Evolutionary conservation across 2,888 invertebrate genomes (phyloP).

Genomic region (Acronicta leporina): DNA sequence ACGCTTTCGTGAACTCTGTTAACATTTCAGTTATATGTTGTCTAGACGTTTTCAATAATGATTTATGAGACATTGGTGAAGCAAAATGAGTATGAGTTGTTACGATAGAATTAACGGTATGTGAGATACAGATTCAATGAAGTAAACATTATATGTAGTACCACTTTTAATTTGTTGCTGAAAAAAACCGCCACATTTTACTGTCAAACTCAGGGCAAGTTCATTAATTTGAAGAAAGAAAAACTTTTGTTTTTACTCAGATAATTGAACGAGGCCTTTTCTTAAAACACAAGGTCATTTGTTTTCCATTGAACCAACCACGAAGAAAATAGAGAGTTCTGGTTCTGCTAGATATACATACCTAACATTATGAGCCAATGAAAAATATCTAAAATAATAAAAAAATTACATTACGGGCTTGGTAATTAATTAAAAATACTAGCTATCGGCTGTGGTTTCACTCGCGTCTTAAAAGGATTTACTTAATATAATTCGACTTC

Average conservation of each 20-base stretch:
- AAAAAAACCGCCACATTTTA: conserved; percentile 43
- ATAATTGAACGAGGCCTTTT: conserved; percentile 58
- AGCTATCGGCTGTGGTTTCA: too few species aligned
- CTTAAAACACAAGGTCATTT: conserved; percentile 44
- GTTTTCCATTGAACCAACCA: conserved; percentile 38
- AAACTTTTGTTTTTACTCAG: conserved; percentile 58
- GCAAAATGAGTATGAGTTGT: conserved; percentile 3
- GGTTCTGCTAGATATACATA: conserved; percentile 5
- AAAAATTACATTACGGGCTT: too few species aligned
- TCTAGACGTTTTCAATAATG: conserved; percentile 38
- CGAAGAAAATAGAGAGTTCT: conserved; percentile 21
- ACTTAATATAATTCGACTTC: too few species aligned
- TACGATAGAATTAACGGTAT: conserved; percentile 2
- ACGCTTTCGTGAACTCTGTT: conserved; percentile 4
- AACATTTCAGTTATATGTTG: conserved; percentile 14
- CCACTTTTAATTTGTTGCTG: conserved; percentile 43
- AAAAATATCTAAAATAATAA: too few species aligned
- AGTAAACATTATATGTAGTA: conserved; percentile 33
- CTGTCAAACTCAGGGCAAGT: conserved; percentile 63
- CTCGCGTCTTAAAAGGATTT: too few species aligned
- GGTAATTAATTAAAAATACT: too few species aligned
- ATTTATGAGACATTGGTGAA: conserved; percentile 26
- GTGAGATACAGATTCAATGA: conserved; percentile 11
- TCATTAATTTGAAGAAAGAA: conserved; percentile 64
- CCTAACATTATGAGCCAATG: too few species aligned